phyloP scores from a whole-genome alignment of 2,113 vertebrate genomes.

The Cinclus mexicanus region DNA sequence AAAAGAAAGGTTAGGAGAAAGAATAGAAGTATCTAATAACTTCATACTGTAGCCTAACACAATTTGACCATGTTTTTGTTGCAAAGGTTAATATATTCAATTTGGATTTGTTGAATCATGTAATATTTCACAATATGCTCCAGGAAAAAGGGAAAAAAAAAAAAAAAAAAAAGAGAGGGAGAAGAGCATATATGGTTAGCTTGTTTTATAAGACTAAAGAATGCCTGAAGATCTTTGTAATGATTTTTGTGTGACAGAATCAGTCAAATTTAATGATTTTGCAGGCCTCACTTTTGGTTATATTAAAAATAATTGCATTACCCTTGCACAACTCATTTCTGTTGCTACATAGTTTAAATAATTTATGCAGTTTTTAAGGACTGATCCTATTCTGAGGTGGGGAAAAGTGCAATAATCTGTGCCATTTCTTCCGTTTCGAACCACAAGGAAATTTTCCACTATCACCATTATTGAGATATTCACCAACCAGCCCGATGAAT shows the following conservation, averaged over 20 bases:
- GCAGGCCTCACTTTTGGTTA: not conserved
- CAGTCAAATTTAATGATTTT: conserved; percentile 35
- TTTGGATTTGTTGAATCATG: not conserved
- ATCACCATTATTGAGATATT: not conserved
- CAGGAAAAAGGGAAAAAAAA: not conserved
- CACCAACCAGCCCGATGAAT: not conserved
- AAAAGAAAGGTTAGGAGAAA: not conserved
- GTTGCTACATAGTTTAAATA: conserved; percentile 26
- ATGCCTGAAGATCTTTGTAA: not conserved
- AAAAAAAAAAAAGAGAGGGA: no score
- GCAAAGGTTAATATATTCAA: conserved; percentile 24
- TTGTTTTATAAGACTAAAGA: conserved; percentile 1
- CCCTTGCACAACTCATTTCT: not conserved
- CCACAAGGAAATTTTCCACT: not conserved
- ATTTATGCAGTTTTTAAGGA: conserved; percentile 35
- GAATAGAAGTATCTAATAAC: not conserved
- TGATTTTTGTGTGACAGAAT: conserved; percentile 20
- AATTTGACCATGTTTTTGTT: conserved; percentile 10
- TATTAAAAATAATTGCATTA: conserved; percentile 54
- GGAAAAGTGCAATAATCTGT: not conserved
- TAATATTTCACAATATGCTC: not conserved
- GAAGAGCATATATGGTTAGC: not conserved
- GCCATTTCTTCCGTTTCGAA: not conserved
- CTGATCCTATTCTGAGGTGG: not conserved
- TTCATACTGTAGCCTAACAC: not conserved